Percentiles rank a stretch among this genome's conserved stretches.
phyloP scores from a whole-genome alignment of 1,140 invertebrate genomes.

The Dendroctonus valens region DNA sequence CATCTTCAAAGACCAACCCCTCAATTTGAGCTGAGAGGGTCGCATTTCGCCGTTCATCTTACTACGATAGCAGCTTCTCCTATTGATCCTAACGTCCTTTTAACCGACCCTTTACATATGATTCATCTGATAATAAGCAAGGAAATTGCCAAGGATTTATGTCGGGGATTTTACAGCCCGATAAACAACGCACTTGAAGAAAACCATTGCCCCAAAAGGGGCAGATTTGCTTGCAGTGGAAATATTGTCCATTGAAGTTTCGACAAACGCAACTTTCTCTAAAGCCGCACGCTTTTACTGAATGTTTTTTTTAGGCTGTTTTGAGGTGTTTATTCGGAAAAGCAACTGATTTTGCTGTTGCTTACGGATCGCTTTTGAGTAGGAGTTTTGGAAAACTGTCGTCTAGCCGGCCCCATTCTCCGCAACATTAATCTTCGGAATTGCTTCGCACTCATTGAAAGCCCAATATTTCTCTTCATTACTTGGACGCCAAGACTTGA shows the following conservation, averaged over 20 bases:
- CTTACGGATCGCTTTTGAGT: too few relatives aligned
- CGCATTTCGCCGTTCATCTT: conserved; percentile 18
- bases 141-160: conserved; percentile 31
- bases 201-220: neutral
- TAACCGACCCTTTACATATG: conserved; percentile 27
- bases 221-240: too few relatives aligned
- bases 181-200: conserved; percentile 22
- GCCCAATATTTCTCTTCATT: conserved; percentile 31
- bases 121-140: conserved; percentile 30
- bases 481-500: conserved; percentile 22
- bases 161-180: conserved; percentile 19
- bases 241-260: too few relatives aligned
- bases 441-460: conserved; percentile 28
- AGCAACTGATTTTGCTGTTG: too few relatives aligned
- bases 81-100: conserved; percentile 30
- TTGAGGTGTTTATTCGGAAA: too few relatives aligned
- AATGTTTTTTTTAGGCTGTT: too few relatives aligned
- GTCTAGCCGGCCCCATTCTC: conserved; percentile 16
- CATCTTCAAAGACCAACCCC: conserved; percentile 16
- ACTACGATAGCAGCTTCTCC: conserved; percentile 20
- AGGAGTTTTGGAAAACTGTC: neutral
- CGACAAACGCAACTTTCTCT: too few relatives aligned
- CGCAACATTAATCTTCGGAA: conserved; percentile 26
- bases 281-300: too few relatives aligned
- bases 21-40: conserved; percentile 4